A percentile compares a stretch with the other conserved stretches of the same genome.
Evolutionary conservation across 2,797 vertebrate species (phyloP).

Genomic region (Platyrinchus mystaceus): DNA sequence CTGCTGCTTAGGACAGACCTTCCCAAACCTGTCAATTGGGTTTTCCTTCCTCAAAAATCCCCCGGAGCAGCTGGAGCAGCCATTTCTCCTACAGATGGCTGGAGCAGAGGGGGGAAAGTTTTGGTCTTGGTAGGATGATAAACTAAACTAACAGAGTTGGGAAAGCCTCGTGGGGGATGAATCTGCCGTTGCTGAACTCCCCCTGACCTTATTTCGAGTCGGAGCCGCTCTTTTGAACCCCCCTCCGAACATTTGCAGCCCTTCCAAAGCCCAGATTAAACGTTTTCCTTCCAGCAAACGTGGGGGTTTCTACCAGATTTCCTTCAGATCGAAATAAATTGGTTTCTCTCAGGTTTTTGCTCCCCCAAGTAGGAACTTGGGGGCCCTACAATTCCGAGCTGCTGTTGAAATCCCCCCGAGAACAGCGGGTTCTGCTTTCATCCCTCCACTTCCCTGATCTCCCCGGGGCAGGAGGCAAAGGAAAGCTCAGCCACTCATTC

Average conservation of each 20-base stretch:
- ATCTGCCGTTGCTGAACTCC: constrained; percentile 14
- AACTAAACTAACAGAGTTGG: not conserved
- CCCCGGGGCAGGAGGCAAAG: not conserved
- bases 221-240: constrained; percentile 6
- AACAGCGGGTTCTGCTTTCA: not conserved
- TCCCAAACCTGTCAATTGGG: not conserved
- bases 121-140: not conserved
- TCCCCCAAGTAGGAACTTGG: not conserved
- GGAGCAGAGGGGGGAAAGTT: not conserved
- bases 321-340: not conserved
- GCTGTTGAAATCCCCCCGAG: not conserved
- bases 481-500: not conserved
- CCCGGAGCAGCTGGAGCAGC: not conserved
- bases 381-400: not conserved
- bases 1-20: accelerated
- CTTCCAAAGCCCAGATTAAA: not conserved
- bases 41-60: not conserved
- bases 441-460: not conserved
- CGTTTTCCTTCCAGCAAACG: not conserved
- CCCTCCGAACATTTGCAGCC: not conserved
- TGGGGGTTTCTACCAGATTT: not conserved
- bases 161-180: not conserved
- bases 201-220: not conserved
- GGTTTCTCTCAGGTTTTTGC: not conserved
- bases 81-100: not conserved